Evolutionary conservation across 2,888 invertebrate genomes (phyloP).

Genomic region (Heliconius ethilla): DNA sequence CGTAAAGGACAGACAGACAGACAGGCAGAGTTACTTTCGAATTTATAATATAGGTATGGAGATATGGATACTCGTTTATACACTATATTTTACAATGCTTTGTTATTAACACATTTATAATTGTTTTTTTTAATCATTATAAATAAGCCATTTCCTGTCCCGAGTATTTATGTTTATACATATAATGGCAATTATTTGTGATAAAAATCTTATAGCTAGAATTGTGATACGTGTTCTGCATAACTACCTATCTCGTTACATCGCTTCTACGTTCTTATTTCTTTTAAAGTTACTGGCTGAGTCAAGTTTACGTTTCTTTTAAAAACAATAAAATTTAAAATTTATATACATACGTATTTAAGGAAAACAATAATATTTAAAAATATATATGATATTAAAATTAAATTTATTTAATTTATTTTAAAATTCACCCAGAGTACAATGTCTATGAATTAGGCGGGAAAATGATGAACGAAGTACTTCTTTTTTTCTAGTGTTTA

Average conservation of each 20-base stretch:
- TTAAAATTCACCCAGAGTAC: no score
- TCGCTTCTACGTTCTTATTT: background rate
- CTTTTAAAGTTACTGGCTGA: background rate
- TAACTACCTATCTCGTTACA: background rate
- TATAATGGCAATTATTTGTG: constrained; percentile 5
- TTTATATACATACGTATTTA: background rate
- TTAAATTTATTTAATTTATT: no score
- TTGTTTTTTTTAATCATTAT: background rate
- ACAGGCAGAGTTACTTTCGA: no score
- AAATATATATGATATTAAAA: background rate
- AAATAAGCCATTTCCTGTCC: background rate
- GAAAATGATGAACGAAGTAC: no score
- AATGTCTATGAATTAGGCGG: no score
- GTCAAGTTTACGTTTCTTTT: background rate
- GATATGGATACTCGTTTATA: background rate
- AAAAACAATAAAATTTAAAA: background rate
- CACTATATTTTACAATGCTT: background rate
- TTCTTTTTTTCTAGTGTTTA: background rate
- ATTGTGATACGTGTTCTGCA: background rate
- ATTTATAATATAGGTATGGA: no score
- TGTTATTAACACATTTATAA: background rate
- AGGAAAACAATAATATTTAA: background rate
- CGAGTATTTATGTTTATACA: constrained; percentile 1
- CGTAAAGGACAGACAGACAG: no score
- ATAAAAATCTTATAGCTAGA: constrained; percentile 21